These are phyloP conservation scores for Eumeta japonica DNA, from an alignment of 1,140 invertebrate species.

Conservation along the genomic window DNA sequence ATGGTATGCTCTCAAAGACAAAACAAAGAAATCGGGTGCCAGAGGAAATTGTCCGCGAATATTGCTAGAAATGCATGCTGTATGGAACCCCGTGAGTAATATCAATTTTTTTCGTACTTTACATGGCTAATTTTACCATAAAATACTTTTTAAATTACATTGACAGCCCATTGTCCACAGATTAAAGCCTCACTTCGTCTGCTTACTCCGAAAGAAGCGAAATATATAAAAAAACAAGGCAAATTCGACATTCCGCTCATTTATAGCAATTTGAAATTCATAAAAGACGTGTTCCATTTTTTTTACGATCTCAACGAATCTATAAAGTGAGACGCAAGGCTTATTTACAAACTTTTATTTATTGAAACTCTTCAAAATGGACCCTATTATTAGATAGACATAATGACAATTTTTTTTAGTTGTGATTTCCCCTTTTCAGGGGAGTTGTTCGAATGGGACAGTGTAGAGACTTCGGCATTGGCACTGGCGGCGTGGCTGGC, in stretches of 20 bases:
- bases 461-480: constrained; percentile 30
- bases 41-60: constrained; percentile 55
- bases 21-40: constrained; percentile 27
- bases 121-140: too few species aligned
- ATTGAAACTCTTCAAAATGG: too few species aligned
- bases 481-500: constrained; percentile 32
- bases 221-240: constrained; percentile 34
- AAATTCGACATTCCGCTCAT: constrained; percentile 47
- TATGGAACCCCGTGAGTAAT: constrained; percentile 47
- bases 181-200: constrained; percentile 43
- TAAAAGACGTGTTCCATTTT: constrained; percentile 32
- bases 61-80: constrained; percentile 38
- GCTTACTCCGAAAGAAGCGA: constrained; percentile 38
- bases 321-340: constrained; percentile 48
- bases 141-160: too few species aligned
- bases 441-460: constrained; percentile 51
- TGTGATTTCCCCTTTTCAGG: background rate
- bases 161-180: too few species aligned
- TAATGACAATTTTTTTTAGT: background rate
- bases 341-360: too few species aligned
- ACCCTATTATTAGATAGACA: too few species aligned
- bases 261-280: constrained; percentile 40
- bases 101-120: too few species aligned
- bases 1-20: constrained; percentile 42
- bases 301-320: constrained; percentile 34